Base-by-base conservation (phyloP, 1,140 invertebrate genomes). In the Branchinecta lynchi region DNA sequence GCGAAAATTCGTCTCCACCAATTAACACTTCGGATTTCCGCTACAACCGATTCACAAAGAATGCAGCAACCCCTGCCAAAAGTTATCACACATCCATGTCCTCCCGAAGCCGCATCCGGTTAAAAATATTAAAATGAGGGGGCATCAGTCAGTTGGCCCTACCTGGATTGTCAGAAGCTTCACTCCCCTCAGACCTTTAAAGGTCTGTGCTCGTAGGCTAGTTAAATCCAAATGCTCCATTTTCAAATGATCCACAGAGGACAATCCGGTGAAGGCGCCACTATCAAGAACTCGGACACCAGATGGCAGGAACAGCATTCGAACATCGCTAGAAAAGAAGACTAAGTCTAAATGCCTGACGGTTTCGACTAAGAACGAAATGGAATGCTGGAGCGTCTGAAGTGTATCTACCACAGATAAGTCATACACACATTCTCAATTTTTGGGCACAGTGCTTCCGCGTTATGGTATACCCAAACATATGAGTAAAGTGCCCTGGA, bases 221-320 rank as follows among this genome's bases (percentile, higher is more conserved):
- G 82, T 82, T 10, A 92, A 78, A 75, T 91, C 89, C 89, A 91
- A 90, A 74, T 86, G 90, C 9, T 86, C 85, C 15, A 91, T 74
- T 74, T 90, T 89, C 6, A 92, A 77, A 21, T 87, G 78, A 0
- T 86, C 87, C 3, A 92, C 86, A 8, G 86, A 84, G 75, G 90
- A 87, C 67, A 90, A 79, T n/a, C 87, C 87, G 45, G 84, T 85
- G 76, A 92, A 91, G 3, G 89, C 86, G 77, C 89, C 87, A 20
- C 12, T 44, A 60, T 90, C 87, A 66, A 91, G 84, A 32, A 80
- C 79, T 44, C 84, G 81, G 69, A 91, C 87, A 17, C 88, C 51
- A 60, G 51, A 60, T 60, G 51, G 51, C 51, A 60, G 17, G 51
- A 60, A 60, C 12, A 60, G 51, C 51, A 60, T 60, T 20, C 51